These are phyloP conservation scores for Todiramphus chloris DNA, from an alignment of 2,113 vertebrate species.

Conservation along the genomic window DNA sequence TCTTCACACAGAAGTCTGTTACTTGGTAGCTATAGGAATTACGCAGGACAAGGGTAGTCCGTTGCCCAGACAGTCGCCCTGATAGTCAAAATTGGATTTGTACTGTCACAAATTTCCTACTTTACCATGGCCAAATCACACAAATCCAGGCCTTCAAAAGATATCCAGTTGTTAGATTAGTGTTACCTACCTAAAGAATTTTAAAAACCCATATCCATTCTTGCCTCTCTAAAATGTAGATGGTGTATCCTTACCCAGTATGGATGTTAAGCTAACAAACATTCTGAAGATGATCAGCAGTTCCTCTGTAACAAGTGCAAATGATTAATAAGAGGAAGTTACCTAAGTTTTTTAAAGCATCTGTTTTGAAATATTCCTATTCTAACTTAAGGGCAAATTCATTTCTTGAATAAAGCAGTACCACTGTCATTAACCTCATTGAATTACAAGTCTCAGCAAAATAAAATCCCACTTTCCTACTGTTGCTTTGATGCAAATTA, in stretches of 20 bases:
- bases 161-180: not conserved
- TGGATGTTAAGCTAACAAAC: accelerated
- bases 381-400: slow-evolving; percentile 3
- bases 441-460: not conserved
- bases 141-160: not conserved
- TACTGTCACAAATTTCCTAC: not conserved
- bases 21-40: not conserved
- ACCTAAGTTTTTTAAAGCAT: not conserved
- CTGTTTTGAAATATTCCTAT: not conserved
- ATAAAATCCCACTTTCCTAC: not conserved
- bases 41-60: not conserved
- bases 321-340: not conserved
- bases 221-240: not conserved
- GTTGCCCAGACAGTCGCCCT: not conserved
- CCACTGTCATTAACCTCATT: not conserved
- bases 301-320: not conserved
- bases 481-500: slow-evolving; percentile 10
- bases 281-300: not conserved
- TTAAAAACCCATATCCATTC: not conserved
- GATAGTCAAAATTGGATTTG: not conserved
- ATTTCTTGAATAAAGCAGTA: not conserved
- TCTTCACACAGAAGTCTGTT: not conserved
- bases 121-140: not conserved
- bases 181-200: not conserved
- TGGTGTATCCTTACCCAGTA: not conserved